A percentile compares a stretch with the other conserved stretches of the same genome.
phyloP scores from a whole-genome alignment of 2,113 vertebrate genomes.

The Gadus macrocephalus region DNA sequence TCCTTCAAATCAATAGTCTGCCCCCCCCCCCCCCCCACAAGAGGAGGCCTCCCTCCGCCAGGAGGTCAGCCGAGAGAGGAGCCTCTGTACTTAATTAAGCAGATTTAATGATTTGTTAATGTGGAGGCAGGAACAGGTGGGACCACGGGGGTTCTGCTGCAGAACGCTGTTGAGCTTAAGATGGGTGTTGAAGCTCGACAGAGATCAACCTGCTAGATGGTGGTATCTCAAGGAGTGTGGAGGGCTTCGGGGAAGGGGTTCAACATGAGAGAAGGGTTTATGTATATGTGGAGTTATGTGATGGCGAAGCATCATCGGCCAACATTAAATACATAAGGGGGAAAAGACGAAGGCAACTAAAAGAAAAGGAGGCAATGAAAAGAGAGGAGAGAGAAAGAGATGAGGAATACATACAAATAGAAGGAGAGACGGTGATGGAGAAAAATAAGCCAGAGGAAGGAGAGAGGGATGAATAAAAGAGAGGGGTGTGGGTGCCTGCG shows the following conservation, averaged over 20 bases:
- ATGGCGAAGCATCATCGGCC: background rate
- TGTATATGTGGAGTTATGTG: no score
- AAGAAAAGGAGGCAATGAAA: background rate
- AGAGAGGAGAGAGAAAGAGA: conserved; percentile 11
- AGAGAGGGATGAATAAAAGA: background rate
- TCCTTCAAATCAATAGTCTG: conserved; percentile 55
- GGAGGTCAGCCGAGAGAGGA: conserved; percentile 57
- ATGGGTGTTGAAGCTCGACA: conserved; percentile 39
- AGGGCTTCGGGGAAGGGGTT: conserved; percentile 23
- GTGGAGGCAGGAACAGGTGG: conserved; percentile 55
- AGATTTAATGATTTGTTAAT: conserved; percentile 76
- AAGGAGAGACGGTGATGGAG: background rate
- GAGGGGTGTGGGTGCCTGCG: conserved; percentile 37
- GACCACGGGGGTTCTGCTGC: conserved; percentile 20
- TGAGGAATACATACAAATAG: no score
- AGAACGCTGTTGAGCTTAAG: conserved; percentile 22
- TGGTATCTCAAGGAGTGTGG: conserved; percentile 35
- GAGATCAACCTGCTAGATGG: conserved; percentile 35
- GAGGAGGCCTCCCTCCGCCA: conserved; percentile 70
- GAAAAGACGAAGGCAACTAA: background rate
- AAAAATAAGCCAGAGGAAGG: conserved; percentile 1
- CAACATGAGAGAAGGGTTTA: no score
- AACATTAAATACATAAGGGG: background rate
- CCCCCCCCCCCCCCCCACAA: conserved; percentile 36
- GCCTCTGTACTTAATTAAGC: conserved; percentile 76